Conservation (phyloP, 2,888 invertebrate genomes). For the Diaphora mendica region DNA sequence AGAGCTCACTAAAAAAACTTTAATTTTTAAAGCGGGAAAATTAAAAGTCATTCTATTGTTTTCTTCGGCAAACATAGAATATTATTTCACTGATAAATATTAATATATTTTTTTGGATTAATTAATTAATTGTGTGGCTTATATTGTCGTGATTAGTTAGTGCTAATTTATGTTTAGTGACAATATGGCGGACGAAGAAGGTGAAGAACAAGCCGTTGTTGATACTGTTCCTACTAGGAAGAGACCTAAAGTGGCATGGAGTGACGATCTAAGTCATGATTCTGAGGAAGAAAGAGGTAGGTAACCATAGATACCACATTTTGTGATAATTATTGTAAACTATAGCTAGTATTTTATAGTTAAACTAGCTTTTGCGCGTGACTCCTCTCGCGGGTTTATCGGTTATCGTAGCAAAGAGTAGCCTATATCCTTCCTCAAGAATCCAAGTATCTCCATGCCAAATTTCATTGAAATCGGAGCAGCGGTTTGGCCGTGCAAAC, state of each 20-base stretch:
- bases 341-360: not conserved
- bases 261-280: slow-evolving; percentile 82
- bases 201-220: not conserved
- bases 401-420: too few species aligned
- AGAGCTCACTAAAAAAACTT: not conserved
- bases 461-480: too few species aligned
- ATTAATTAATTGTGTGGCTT: slow-evolving; percentile 20
- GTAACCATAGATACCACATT: not conserved
- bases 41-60: slow-evolving; percentile 41
- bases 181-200: slow-evolving; percentile 54
- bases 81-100: slow-evolving; percentile 26
- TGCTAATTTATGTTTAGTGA: slow-evolving; percentile 22
- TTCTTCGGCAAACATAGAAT: slow-evolving; percentile 29
- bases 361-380: too few species aligned
- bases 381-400: too few species aligned
- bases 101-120: slow-evolving; percentile 18
- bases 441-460: too few species aligned
- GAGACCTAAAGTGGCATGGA: slow-evolving; percentile 77
- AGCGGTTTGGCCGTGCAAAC: too few species aligned
- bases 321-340: not conserved
- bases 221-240: slow-evolving; percentile 36
- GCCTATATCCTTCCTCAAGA: too few species aligned
- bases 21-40: slow-evolving; percentile 24
- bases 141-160: slow-evolving; percentile 16
- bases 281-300: slow-evolving; percentile 83